These are phyloP conservation scores for Morpho achilles DNA, from an alignment of 2,888 invertebrate species.

Conservation along the genomic window DNA sequence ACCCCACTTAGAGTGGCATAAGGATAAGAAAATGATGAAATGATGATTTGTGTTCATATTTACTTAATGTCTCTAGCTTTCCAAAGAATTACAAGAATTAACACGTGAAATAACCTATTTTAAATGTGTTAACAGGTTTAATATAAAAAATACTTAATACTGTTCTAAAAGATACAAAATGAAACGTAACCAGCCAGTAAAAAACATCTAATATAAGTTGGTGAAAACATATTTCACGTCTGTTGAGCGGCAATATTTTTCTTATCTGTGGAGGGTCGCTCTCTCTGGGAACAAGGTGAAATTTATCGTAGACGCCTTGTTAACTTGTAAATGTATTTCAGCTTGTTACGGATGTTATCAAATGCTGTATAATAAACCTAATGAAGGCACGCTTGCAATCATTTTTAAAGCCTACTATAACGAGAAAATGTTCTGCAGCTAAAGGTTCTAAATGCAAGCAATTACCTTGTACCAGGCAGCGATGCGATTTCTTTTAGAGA, in stretches of 20 bases:
- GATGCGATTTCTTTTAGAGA: no score
- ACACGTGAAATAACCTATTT: no score
- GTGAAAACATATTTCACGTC: constrained; percentile 12
- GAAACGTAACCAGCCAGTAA: no score
- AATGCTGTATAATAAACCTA: constrained; percentile 25
- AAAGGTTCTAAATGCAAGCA: background rate
- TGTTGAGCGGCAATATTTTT: constrained; percentile 40
- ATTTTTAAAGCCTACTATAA: background rate
- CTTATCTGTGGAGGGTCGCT: constrained; percentile 30
- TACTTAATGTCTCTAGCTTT: no score
- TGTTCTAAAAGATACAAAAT: no score
- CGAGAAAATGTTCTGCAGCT: constrained; percentile 1
- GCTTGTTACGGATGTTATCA: constrained; percentile 52
- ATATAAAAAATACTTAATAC: no score
- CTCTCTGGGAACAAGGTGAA: constrained; percentile 35
- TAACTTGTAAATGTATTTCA: constrained; percentile 59
- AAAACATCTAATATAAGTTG: background rate
- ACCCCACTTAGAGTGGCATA: no score
- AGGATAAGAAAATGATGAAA: no score
- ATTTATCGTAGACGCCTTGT: constrained; percentile 58
- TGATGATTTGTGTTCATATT: no score
- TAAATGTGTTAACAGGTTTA: no score
- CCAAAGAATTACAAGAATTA: no score
- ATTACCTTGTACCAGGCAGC: background rate
- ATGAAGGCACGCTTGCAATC: constrained; percentile 8